phyloP scores from a whole-genome alignment of 2,888 invertebrate species.

The Antheraea assamensis region DNA sequence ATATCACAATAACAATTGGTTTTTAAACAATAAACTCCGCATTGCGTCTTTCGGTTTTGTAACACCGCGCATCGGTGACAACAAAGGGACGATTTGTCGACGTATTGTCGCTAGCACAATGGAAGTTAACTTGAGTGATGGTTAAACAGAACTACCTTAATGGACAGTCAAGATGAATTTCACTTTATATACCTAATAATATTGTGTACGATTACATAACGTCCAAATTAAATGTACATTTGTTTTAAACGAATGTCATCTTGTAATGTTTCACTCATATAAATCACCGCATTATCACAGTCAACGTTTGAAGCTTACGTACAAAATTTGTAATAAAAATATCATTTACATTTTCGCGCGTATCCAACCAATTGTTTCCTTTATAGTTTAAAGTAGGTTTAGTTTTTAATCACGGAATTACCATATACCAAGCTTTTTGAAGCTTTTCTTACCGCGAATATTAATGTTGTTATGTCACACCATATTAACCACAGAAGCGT shows the following conservation, averaged over 20 bases:
- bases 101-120: constrained; percentile 59
- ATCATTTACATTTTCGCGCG: not conserved
- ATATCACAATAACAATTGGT: constrained; percentile 2
- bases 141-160: constrained; percentile 47
- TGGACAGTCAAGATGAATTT: constrained; percentile 43
- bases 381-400: not conserved
- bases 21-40: constrained; percentile 30
- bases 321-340: no score
- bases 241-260: not conserved
- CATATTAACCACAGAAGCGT: not conserved
- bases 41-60: constrained; percentile 25
- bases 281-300: not conserved
- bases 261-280: not conserved
- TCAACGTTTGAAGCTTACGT: no score
- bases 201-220: constrained; percentile 7
- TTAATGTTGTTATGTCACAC: not conserved
- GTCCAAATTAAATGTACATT: not conserved
- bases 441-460: not conserved
- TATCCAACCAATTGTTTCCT: not conserved
- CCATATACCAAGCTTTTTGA: not conserved
- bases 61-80: constrained; percentile 51
- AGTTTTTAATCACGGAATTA: not conserved
- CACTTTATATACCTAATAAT: constrained; percentile 26
- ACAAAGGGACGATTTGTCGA: constrained; percentile 69
- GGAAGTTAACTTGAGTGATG: constrained; percentile 56